Percentiles rank a stretch among this genome's conserved stretches.
These are phyloP conservation scores for Sus cebifrons DNA, from an alignment of 2,797 vertebrate species.

Conservation along the genomic window DNA sequence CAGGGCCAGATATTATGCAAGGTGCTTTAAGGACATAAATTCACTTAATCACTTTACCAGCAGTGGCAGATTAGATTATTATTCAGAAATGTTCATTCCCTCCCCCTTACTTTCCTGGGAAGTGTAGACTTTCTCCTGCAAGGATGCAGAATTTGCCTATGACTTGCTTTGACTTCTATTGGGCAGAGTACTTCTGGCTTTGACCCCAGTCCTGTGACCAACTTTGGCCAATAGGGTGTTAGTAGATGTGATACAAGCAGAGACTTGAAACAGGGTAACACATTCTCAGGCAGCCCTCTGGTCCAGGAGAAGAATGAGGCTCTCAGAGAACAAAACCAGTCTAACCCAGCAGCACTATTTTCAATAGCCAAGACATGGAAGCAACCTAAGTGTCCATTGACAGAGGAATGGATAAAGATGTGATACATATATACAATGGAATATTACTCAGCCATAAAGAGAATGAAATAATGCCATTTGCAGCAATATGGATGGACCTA, in stretches of 20 bases:
- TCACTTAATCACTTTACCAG: constrained; percentile 42
- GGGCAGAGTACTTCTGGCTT: neutral
- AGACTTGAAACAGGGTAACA: neutral
- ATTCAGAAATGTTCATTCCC: constrained; percentile 24
- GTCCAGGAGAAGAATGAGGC: neutral
- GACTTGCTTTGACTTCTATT: neutral
- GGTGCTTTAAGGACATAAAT: constrained; percentile 41
- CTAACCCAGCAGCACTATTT: neutral
- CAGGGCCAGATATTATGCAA: constrained; percentile 17
- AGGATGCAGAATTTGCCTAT: neutral
- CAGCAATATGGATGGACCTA: neutral
- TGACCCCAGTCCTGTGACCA: neutral
- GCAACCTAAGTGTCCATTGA: neutral
- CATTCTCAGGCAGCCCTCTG: neutral
- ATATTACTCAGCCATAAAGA: neutral
- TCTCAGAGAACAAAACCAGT: constrained; percentile 40
- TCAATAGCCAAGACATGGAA: neutral
- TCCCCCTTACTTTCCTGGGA: neutral
- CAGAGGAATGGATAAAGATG: neutral
- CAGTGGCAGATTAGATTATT: neutral
- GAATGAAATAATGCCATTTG: neutral
- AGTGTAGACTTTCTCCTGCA: neutral
- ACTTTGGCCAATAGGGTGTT: neutral
- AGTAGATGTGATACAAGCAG: neutral
- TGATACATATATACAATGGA: neutral